These are phyloP conservation scores for Lucilia cuprina DNA, from an alignment of 1,140 invertebrate genomes.

Conservation along the genomic window DNA sequence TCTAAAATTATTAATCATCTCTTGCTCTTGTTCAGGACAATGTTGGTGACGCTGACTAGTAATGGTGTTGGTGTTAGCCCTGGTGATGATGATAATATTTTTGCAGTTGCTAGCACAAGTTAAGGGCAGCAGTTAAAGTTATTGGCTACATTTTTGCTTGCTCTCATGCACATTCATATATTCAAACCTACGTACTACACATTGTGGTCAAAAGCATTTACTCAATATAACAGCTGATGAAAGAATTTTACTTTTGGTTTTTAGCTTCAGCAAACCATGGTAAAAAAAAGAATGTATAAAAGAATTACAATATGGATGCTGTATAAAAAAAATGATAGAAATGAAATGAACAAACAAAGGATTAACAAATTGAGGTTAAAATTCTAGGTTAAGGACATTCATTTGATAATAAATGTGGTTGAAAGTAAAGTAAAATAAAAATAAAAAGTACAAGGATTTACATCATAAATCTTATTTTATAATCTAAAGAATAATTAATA, in stretches of 20 bases:
- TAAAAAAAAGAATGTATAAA: background rate
- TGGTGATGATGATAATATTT: background rate
- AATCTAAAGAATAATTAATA: too few species aligned
- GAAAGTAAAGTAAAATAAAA: background rate
- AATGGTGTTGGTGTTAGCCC: background rate
- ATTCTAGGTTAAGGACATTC: background rate
- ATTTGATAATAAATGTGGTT: background rate
- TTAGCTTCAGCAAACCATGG: background rate
- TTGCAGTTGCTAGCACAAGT: background rate
- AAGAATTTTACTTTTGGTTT: background rate
- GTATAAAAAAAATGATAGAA: background rate
- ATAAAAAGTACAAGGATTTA: background rate
- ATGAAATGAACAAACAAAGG: background rate
- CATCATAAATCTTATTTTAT: background rate
- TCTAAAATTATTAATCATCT: constrained; percentile 11
- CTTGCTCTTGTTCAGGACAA: background rate
- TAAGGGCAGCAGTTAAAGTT: background rate
- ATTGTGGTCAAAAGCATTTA: background rate
- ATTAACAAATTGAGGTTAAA: background rate
- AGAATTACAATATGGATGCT: background rate
- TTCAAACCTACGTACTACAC: background rate
- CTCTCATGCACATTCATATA: background rate
- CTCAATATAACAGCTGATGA: background rate
- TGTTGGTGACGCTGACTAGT: background rate
- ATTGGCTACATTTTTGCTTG: background rate